Conservation (phyloP, 2,888 invertebrate species). For the Ophioninae sp. region DNA sequence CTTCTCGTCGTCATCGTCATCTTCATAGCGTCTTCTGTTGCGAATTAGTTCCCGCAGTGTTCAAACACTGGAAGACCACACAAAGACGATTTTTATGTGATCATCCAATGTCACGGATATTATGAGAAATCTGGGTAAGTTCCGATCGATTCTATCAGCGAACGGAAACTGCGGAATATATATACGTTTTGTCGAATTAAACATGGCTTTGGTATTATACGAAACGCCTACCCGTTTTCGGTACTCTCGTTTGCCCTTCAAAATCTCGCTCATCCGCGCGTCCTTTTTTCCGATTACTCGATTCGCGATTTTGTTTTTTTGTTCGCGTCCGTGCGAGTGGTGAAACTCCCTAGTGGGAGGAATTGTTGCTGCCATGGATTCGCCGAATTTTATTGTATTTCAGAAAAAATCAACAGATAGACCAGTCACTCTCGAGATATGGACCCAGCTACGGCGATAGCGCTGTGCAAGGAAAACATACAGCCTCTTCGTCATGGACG, state of each 20-base stretch:
- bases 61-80: constrained; percentile 64
- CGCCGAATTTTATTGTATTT: constrained; percentile 6
- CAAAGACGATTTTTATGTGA: constrained; percentile 36
- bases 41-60: constrained; percentile 38
- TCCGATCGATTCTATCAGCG: background rate
- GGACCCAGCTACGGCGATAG: constrained; percentile 80
- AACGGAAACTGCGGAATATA: background rate
- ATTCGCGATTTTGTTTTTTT: background rate
- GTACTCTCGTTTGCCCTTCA: constrained; percentile 1
- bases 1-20: constrained; percentile 56
- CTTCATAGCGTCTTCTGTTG: constrained; percentile 73
- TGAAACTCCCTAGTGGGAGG: background rate
- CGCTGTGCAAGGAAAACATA: constrained; percentile 93
- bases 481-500: constrained; percentile 95
- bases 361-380: background rate
- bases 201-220: constrained; percentile 13
- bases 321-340: background rate
- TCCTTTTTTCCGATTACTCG: background rate
- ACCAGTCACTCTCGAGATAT: constrained; percentile 66
- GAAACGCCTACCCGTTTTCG: constrained; percentile 17
- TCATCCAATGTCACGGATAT: constrained; percentile 61
- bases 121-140: constrained; percentile 72
- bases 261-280: background rate
- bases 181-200: constrained; percentile 5
- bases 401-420: constrained; percentile 47